Conservation (phyloP, 2,113 vertebrate genomes). For the Spea multiplicata region DNA sequence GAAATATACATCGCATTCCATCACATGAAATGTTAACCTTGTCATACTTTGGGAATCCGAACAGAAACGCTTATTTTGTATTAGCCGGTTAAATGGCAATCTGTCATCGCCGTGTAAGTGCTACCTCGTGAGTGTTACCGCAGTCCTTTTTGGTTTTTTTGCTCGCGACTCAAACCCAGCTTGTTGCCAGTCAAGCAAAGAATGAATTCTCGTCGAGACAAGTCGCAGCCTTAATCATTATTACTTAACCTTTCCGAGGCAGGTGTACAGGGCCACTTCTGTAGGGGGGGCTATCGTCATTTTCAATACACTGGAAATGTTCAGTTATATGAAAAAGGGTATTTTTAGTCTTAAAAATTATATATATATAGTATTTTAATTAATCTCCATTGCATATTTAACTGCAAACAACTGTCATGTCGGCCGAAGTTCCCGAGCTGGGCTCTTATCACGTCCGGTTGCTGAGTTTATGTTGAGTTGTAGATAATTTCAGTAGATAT, state of each 20-base stretch:
- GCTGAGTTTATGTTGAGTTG: no score
- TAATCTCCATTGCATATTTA: no score
- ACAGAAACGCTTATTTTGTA: conserved; percentile 58
- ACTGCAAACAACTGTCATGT: no score
- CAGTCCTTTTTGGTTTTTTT: no score
- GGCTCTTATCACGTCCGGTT: no score
- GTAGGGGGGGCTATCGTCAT: no score
- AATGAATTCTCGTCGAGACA: conserved; percentile 1
- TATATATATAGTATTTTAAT: neutral
- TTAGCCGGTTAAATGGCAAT: conserved; percentile 70
- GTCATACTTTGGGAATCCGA: conserved; percentile 65
- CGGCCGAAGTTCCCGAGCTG: no score
- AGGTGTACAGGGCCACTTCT: neutral
- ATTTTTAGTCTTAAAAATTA: neutral
- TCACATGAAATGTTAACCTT: conserved; percentile 77
- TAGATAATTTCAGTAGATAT: no score
- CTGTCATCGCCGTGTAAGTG: conserved; percentile 60
- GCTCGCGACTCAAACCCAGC: neutral
- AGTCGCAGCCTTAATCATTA: neutral
- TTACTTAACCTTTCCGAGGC: neutral
- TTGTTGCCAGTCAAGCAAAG: accelerated
- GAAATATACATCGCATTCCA: conserved; percentile 63
- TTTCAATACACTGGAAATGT: no score
- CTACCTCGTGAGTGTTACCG: conserved; percentile 59
- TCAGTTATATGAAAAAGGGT: no score